Evolutionary conservation across 2,797 vertebrate species (phyloP).

Genomic region (Phrynocephalus vlangalii): DNA sequence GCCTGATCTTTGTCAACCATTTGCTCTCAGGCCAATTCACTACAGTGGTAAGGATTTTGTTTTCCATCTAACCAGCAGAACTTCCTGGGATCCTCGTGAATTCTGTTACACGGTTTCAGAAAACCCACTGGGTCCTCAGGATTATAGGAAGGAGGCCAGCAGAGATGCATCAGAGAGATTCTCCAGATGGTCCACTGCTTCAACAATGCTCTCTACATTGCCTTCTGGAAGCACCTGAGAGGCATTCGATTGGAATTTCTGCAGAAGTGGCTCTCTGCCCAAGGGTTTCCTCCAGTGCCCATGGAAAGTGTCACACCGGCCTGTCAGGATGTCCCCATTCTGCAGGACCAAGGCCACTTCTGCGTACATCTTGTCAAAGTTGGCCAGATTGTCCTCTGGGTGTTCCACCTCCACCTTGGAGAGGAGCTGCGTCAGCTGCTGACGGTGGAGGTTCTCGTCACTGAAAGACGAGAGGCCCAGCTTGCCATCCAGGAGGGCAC

Average conservation of each 20-base stretch:
- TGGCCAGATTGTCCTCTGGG: slow-evolving; percentile 86
- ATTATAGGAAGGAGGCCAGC: slow-evolving; percentile 82
- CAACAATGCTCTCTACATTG: slow-evolving; percentile 81
- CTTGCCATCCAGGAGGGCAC: slow-evolving; percentile 86
- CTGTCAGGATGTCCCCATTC: slow-evolving; percentile 80
- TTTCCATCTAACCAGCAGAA: slow-evolving; percentile 33
- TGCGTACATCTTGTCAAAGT: slow-evolving; percentile 89
- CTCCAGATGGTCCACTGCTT: slow-evolving; percentile 83
- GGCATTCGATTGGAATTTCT: slow-evolving; percentile 86
- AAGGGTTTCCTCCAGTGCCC: slow-evolving; percentile 93
- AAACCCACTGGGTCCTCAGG: background rate
- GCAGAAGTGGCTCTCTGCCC: slow-evolving; percentile 83
- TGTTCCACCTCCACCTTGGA: slow-evolving; percentile 85
- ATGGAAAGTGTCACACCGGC: slow-evolving; percentile 89
- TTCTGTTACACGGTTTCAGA: background rate
- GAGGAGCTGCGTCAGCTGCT: slow-evolving; percentile 82
- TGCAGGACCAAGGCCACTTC: slow-evolving; percentile 85
- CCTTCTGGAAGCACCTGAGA: slow-evolving; percentile 78
- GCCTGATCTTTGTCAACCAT: background rate
- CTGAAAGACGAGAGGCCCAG: slow-evolving; percentile 84
- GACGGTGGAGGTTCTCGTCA: slow-evolving; percentile 73
- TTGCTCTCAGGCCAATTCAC: background rate
- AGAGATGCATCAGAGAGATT: slow-evolving; percentile 75
- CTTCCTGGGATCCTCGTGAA: background rate
- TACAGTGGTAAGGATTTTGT: background rate